phyloP scores from a whole-genome alignment of 2,113 vertebrate species.

The Halcyon malimbica region DNA sequence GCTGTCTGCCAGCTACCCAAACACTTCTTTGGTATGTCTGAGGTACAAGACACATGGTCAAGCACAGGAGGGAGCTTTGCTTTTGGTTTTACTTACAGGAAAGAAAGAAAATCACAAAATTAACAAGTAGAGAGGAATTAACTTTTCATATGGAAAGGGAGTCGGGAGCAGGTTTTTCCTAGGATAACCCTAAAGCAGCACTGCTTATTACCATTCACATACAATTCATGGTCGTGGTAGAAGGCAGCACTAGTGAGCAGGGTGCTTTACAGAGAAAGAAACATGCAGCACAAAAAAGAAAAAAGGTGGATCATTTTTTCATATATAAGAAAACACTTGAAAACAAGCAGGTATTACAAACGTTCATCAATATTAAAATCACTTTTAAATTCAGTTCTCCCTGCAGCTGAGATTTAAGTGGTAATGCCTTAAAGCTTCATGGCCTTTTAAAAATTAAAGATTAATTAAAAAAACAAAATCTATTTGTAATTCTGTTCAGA shows the following conservation, averaged over 20 bases:
- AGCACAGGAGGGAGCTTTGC: background rate
- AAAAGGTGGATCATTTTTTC: background rate
- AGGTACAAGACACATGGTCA: background rate
- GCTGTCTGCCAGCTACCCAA: background rate
- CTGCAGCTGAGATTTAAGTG: background rate
- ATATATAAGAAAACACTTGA: background rate
- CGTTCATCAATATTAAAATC: conserved; percentile 29
- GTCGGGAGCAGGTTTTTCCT: background rate
- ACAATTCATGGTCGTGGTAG: fast-evolving
- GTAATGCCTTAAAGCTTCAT: background rate
- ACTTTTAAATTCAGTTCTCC: background rate
- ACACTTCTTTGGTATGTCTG: background rate
- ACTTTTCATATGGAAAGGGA: background rate
- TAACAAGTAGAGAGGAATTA: background rate
- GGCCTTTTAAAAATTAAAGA: background rate
- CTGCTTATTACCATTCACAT: background rate
- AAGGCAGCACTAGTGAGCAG: background rate
- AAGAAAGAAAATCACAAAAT: background rate
- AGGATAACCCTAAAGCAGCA: background rate
- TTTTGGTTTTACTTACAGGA: background rate
- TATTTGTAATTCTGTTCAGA: background rate
- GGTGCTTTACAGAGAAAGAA: background rate
- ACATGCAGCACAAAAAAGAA: background rate
- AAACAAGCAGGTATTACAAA: background rate
- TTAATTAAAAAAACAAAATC: background rate